These are phyloP conservation scores for Epinotia bilunana DNA, from an alignment of 2,888 invertebrate genomes.

Conservation along the genomic window DNA sequence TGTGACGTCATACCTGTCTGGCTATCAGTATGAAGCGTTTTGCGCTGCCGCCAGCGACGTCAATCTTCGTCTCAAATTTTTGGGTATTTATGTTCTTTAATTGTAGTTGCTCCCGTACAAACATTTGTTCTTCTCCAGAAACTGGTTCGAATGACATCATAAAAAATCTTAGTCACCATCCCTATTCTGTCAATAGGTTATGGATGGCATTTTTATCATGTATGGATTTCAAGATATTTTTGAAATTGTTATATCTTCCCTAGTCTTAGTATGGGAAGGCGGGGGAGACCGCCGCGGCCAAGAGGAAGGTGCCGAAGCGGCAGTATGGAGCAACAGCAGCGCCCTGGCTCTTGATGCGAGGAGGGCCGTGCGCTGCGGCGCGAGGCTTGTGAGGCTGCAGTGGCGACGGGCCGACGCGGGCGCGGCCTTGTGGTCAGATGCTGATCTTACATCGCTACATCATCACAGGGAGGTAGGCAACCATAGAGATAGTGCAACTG, in stretches of 20 bases:
- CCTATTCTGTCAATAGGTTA: background rate
- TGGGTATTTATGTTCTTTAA: too few species aligned
- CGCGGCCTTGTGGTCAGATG: slow-evolving; percentile 73
- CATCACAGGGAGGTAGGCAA: slow-evolving; percentile 73
- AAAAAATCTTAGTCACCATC: too few species aligned
- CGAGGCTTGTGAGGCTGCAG: slow-evolving; percentile 75
- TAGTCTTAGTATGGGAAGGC: slow-evolving; percentile 80
- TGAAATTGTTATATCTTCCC: background rate
- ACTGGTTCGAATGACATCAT: too few species aligned
- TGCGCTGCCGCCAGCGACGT: too few species aligned
- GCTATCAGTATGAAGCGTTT: too few species aligned
- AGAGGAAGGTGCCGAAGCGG: slow-evolving; percentile 73
- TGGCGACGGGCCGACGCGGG: slow-evolving; percentile 73
- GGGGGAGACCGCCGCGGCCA: slow-evolving; percentile 65
- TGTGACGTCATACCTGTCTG: too few species aligned
- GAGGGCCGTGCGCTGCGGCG: slow-evolving; percentile 76
- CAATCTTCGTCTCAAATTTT: too few species aligned
- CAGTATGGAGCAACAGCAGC: slow-evolving; percentile 81
- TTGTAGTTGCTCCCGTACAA: too few species aligned
- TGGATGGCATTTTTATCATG: background rate
- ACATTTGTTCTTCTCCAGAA: too few species aligned
- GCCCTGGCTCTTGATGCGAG: slow-evolving; percentile 77
- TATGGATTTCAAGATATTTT: background rate
- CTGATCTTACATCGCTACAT: slow-evolving; percentile 75
- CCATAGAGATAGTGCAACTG: slow-evolving; percentile 46